A percentile compares a stretch with the other conserved stretches of the same genome.
These are phyloP conservation scores for Drosophila trichaetosa DNA, from an alignment of 2,888 invertebrate species.

Conservation along the genomic window DNA sequence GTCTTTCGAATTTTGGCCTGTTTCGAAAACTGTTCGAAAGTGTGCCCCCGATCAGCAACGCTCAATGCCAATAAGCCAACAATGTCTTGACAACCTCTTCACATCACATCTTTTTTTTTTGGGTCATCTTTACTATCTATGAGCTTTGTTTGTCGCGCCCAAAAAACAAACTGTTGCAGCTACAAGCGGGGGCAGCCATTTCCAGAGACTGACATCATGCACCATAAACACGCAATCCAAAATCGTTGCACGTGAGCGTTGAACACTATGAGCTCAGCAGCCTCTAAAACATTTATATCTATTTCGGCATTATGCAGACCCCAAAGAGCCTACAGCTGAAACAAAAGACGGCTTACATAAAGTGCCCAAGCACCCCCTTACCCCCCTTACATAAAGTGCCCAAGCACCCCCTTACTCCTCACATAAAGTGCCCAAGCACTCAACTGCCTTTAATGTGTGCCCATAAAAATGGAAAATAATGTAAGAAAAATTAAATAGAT, in stretches of 20 bases:
- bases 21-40: constrained; percentile 1
- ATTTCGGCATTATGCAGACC: constrained; percentile 27
- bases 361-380: constrained; percentile 40
- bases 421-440: constrained; percentile 4
- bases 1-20: constrained; percentile 59
- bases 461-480: constrained; percentile 17
- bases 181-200: constrained; percentile 19
- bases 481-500: constrained; percentile 6
- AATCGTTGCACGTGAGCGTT: constrained; percentile 55
- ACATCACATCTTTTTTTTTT: constrained; percentile 14
- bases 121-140: constrained; percentile 35
- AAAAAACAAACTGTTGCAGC: constrained; percentile 8
- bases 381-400: constrained; percentile 51
- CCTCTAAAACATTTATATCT: constrained; percentile 19
- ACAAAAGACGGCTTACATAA: constrained; percentile 53
- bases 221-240: constrained; percentile 33
- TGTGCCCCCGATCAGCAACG: constrained; percentile 26
- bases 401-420: constrained; percentile 16
- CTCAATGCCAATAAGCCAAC: constrained; percentile 32
- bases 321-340: background rate
- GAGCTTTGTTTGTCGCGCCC: constrained; percentile 49
- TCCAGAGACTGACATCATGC: constrained; percentile 10
- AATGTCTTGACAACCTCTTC: constrained; percentile 16
- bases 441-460: constrained; percentile 31
- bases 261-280: constrained; percentile 19